A percentile compares a stretch with the other conserved stretches of the same genome.
Evolutionary conservation across 2,113 vertebrate genomes (phyloP).

Genomic region (Melanerpes aurifrons): DNA sequence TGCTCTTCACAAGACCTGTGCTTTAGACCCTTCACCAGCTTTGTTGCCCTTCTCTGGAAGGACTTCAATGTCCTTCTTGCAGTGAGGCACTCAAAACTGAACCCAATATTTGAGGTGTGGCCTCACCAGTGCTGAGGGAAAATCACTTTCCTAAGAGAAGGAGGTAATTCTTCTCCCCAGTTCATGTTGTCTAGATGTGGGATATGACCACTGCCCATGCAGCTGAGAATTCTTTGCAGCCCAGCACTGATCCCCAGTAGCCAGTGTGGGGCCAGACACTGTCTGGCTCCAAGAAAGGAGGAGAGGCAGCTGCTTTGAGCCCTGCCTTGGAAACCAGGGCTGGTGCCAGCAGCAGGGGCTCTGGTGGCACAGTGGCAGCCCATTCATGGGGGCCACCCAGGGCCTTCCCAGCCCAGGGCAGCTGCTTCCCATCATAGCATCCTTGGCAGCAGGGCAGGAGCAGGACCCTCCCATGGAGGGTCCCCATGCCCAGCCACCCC

Average conservation of each 20-base stretch:
- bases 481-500: accelerated
- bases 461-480: not conserved
- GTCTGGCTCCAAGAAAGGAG: not conserved
- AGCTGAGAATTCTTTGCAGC: not conserved
- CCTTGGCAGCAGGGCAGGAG: accelerated
- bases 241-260: not conserved
- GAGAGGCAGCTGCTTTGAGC: not conserved
- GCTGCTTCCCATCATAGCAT: not conserved
- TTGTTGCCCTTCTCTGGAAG: no score
- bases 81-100: no score
- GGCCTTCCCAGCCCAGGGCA: not conserved
- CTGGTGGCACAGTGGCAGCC: not conserved
- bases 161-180: not conserved
- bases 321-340: not conserved
- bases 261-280: accelerated
- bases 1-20: no score
- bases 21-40: no score
- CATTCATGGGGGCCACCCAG: not conserved
- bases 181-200: not conserved
- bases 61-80: no score
- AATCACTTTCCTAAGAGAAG: no score
- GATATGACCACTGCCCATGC: accelerated
- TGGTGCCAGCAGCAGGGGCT: not conserved
- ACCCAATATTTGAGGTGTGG: no score
- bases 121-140: no score